phyloP scores from a whole-genome alignment of 2,888 invertebrate species.

The Poecilus cupreus region DNA sequence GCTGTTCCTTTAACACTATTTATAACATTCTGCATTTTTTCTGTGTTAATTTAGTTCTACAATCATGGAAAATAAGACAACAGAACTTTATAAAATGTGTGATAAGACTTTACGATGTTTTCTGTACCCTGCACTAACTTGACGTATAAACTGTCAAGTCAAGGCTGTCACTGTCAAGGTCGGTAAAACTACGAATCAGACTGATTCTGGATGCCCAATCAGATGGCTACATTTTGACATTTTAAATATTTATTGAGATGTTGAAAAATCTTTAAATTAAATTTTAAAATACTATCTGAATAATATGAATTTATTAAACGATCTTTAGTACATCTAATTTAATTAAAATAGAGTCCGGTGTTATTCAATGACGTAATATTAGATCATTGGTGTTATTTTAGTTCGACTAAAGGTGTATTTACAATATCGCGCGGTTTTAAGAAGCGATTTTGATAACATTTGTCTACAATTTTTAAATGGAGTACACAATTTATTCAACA shows the following conservation, averaged over 20 bases:
- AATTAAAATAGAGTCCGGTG: too few relatives aligned
- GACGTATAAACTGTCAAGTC: slow-evolving; percentile 44
- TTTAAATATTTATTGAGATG: background rate
- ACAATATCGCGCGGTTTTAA: background rate
- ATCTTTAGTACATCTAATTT: too few relatives aligned
- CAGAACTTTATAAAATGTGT: background rate
- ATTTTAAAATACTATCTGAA: too few relatives aligned
- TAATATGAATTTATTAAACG: too few relatives aligned
- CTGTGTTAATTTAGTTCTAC: slow-evolving; percentile 5
- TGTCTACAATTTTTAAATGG: too few relatives aligned
- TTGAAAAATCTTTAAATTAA: background rate
- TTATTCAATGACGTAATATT: too few relatives aligned
- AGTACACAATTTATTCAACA: too few relatives aligned
- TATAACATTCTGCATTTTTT: slow-evolving; percentile 93
- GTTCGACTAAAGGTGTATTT: background rate
- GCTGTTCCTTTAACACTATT: slow-evolving; percentile 97
- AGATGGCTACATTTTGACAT: slow-evolving; percentile 8
- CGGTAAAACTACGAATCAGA: background rate
- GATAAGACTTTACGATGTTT: background rate
- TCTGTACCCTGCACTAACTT: slow-evolving; percentile 15
- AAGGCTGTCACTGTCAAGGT: slow-evolving; percentile 55
- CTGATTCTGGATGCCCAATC: background rate
- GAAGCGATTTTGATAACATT: background rate
- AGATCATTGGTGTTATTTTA: background rate
- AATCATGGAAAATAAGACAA: slow-evolving; percentile 35